Percentiles rank a stretch among this genome's conserved stretches.
Conservation (phyloP, 2,888 invertebrate species). For the Nomada goodeniana region DNA sequence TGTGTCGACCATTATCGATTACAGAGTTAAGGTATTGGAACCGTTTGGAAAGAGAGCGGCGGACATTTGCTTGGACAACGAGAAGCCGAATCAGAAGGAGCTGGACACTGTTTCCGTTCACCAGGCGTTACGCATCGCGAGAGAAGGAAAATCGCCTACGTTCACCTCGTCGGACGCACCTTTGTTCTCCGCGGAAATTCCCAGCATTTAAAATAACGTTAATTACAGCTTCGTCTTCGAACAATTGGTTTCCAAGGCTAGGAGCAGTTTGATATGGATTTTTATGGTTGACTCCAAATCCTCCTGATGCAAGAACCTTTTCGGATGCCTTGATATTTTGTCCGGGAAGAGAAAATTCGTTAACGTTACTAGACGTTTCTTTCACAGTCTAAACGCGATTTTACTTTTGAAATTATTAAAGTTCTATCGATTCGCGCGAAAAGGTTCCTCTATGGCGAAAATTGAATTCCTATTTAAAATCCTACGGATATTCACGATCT, state of each 20-base stretch:
- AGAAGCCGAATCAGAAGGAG: conserved; percentile 94
- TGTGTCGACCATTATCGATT: conserved; percentile 94
- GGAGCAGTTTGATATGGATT: conserved; percentile 37
- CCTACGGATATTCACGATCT: neutral
- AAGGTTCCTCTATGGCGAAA: neutral
- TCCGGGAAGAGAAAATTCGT: neutral
- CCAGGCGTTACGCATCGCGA: conserved; percentile 93
- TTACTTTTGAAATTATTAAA: neutral
- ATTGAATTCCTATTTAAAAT: conserved; percentile 13
- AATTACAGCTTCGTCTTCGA: neutral
- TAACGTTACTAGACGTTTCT: neutral
- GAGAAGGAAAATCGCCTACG: conserved; percentile 88
- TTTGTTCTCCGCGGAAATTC: conserved; percentile 81
- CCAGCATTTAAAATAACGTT: conserved; percentile 70
- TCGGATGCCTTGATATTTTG: neutral
- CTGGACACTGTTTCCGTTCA: conserved; percentile 96
- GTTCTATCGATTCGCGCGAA: neutral
- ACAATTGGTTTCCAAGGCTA: conserved; percentile 9
- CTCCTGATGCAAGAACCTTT: neutral
- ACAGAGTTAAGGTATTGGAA: conserved; percentile 95
- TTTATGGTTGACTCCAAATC: conserved; percentile 2
- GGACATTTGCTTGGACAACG: conserved; percentile 95
- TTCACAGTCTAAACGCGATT: neutral
- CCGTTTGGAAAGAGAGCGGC: conserved; percentile 93
- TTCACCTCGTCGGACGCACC: conserved; percentile 86